Percentiles rank a stretch among this genome's conserved stretches.
These are phyloP conservation scores for Piliocolobus tephrosceles DNA, from an alignment of 2,113 vertebrate genomes.

Conservation along the genomic window DNA sequence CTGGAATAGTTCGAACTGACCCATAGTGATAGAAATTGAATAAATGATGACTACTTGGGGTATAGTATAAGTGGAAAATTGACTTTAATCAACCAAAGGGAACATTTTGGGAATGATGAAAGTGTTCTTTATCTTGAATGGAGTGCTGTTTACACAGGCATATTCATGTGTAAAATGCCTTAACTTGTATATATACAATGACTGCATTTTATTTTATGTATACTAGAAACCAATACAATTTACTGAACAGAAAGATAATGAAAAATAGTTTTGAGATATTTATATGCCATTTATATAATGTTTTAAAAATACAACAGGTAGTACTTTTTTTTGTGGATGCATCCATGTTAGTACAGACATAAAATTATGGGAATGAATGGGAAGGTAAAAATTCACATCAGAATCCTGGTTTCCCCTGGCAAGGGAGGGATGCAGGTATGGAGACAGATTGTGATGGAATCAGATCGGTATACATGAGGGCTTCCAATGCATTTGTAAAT, in stretches of 20 bases:
- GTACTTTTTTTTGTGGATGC: background rate
- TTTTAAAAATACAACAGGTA: background rate
- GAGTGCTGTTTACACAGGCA: background rate
- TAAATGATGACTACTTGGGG: background rate
- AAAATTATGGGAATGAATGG: background rate
- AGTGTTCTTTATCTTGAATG: background rate
- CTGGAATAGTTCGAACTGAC: background rate
- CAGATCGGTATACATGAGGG: no score
- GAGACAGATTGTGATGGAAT: background rate
- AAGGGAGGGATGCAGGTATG: background rate
- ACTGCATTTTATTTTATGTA: background rate
- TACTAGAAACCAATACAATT: background rate
- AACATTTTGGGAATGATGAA: background rate
- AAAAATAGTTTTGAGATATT: background rate
- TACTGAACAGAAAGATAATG: background rate
- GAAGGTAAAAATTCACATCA: background rate
- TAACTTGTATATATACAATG: background rate
- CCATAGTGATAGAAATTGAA: background rate
- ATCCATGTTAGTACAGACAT: background rate
- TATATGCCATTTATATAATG: background rate
- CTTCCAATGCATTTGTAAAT: background rate
- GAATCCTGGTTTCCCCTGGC: background rate
- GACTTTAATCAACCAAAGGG: background rate
- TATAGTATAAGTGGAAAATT: background rate
- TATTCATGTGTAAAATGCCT: background rate